Conservation (phyloP, 2,888 invertebrate genomes). For the Dryobota labecula region DNA sequence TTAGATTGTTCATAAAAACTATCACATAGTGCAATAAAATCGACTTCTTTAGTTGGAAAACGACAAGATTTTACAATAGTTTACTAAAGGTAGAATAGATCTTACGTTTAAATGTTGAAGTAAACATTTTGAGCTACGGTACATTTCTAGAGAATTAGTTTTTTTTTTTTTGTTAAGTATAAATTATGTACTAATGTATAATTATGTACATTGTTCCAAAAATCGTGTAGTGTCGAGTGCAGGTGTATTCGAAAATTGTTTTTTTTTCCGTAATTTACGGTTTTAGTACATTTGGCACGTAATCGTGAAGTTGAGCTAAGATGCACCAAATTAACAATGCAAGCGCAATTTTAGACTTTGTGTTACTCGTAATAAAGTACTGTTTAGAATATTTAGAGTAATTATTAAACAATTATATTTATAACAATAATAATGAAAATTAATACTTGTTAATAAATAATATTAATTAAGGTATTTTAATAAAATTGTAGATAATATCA, state of each 20-base stretch:
- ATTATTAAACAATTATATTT: constrained; percentile 57
- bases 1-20: constrained; percentile 46
- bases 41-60: constrained; percentile 71
- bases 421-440: constrained; percentile 67
- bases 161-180: constrained; percentile 68
- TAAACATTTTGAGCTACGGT: constrained; percentile 87
- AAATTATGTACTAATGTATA: constrained; percentile 82
- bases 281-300: constrained; percentile 82
- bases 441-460: constrained; percentile 54
- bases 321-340: constrained; percentile 76
- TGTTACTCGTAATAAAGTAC: constrained; percentile 63
- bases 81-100: constrained; percentile 79
- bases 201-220: constrained; percentile 88
- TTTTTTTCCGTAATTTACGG: constrained; percentile 59
- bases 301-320: constrained; percentile 80
- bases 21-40: constrained; percentile 61
- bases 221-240: constrained; percentile 77
- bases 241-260: constrained; percentile 68
- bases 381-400: constrained; percentile 52
- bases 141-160: constrained; percentile 81
- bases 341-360: constrained; percentile 75
- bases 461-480: constrained; percentile 46
- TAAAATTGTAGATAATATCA: constrained; percentile 40
- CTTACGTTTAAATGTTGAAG: constrained; percentile 82
- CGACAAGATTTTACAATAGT: constrained; percentile 73